phyloP scores from a whole-genome alignment of 1,140 invertebrate species.

The Danaus plexippus region DNA sequence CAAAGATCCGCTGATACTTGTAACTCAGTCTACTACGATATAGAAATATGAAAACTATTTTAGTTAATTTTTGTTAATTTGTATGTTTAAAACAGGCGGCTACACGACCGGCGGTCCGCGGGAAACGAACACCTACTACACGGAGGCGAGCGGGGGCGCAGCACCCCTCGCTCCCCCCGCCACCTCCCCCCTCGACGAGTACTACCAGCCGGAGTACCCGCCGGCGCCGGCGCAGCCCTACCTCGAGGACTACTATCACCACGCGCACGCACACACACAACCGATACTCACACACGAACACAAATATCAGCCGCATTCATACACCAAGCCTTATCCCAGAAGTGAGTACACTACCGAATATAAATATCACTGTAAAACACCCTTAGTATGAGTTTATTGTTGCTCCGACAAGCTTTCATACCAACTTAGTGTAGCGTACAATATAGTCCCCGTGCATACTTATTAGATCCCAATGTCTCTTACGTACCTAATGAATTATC shows the following conservation, averaged over 20 bases:
- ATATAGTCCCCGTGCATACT: too few species aligned
- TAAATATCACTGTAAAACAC: too few species aligned
- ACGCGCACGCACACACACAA: conserved; percentile 76
- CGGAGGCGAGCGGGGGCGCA: conserved; percentile 45
- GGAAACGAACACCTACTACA: conserved; percentile 60
- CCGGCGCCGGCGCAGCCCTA: conserved; percentile 53
- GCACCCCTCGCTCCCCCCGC: conserved; percentile 41
- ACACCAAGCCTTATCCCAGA: conserved; percentile 79
- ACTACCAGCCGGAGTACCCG: conserved; percentile 63
- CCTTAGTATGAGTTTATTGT: too few species aligned
- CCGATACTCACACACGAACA: conserved; percentile 75
- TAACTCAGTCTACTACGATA: too few species aligned
- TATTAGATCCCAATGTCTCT: too few species aligned
- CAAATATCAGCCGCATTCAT: conserved; percentile 78
- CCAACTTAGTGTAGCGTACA: too few species aligned
- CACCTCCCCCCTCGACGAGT: conserved; percentile 59
- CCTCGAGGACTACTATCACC: conserved; percentile 61
- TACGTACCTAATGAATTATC: too few species aligned
- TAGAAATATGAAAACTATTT: conserved; percentile 1
- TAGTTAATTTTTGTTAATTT: not conserved
- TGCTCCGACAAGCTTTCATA: too few species aligned
- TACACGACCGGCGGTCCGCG: conserved; percentile 66
- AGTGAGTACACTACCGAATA: conserved; percentile 57
- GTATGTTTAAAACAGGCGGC: conserved; percentile 46
- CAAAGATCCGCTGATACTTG: too few species aligned